Evolutionary conservation across 2,888 invertebrate species (phyloP).

Genomic region (Lathronympha strigana): DNA sequence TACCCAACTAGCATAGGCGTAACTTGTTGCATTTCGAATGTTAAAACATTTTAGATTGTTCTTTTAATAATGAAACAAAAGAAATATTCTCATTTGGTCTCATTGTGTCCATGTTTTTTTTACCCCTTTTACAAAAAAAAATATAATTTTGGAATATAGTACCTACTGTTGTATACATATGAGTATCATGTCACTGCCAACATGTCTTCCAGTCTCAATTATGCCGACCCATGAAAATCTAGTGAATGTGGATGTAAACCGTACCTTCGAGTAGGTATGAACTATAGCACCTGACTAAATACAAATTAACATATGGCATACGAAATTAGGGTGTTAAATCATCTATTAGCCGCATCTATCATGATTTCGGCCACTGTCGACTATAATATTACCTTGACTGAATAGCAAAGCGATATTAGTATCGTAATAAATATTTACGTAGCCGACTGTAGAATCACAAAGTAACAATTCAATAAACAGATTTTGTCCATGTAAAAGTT

Average conservation of each 20-base stretch:
- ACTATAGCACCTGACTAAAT: neutral
- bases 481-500: too few relatives aligned
- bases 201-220: neutral
- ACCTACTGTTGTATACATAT: neutral
- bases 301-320: constrained; percentile 4
- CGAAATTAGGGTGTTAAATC: neutral
- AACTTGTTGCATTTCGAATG: neutral
- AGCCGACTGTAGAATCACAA: too few relatives aligned
- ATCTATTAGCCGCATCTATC: neutral
- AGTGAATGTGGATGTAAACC: neutral
- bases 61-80: constrained; percentile 7
- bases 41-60: neutral
- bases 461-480: too few relatives aligned
- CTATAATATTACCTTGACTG: too few relatives aligned
- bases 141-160: neutral
- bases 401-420: too few relatives aligned
- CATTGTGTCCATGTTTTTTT: neutral
- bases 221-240: constrained; percentile 9
- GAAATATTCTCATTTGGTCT: constrained; percentile 1
- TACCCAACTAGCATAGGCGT: neutral
- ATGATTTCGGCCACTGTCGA: too few relatives aligned
- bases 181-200: neutral
- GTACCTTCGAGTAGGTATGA: neutral
- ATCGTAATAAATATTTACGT: too few relatives aligned
- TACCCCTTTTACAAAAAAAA: neutral